These are phyloP conservation scores for Probosciger aterrimus DNA, from an alignment of 2,113 vertebrate species.

Conservation along the genomic window DNA sequence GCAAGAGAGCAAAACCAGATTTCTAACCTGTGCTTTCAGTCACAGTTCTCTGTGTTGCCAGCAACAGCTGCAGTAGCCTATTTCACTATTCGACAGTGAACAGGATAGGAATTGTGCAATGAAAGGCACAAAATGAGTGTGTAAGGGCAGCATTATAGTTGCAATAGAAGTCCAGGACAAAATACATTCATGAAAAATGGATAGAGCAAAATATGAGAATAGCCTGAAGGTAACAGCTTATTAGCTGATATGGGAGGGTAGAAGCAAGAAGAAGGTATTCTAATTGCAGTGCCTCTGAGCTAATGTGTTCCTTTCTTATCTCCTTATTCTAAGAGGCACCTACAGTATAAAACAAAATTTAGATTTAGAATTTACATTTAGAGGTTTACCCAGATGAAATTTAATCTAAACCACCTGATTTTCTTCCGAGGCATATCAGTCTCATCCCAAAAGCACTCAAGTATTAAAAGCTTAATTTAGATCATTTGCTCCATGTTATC, in stretches of 20 bases:
- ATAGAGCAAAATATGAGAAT: background rate
- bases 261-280: background rate
- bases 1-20: background rate
- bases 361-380: background rate
- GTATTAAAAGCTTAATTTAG: background rate
- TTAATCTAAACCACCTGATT: background rate
- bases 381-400: background rate
- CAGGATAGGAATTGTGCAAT: background rate
- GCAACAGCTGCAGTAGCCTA: rapidly evolving
- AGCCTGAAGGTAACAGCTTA: background rate
- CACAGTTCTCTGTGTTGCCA: background rate
- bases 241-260: background rate
- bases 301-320: background rate
- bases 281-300: background rate
- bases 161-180: background rate
- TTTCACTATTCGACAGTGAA: background rate
- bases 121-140: background rate
- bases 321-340: background rate
- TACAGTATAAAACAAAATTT: background rate
- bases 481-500: background rate
- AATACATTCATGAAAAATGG: background rate
- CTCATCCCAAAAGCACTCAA: background rate
- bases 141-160: background rate
- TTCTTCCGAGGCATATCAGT: background rate
- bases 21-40: background rate